These are phyloP conservation scores for Choloepus hoffmanni DNA, from an alignment of 2,113 vertebrate genomes.

Conservation along the genomic window DNA sequence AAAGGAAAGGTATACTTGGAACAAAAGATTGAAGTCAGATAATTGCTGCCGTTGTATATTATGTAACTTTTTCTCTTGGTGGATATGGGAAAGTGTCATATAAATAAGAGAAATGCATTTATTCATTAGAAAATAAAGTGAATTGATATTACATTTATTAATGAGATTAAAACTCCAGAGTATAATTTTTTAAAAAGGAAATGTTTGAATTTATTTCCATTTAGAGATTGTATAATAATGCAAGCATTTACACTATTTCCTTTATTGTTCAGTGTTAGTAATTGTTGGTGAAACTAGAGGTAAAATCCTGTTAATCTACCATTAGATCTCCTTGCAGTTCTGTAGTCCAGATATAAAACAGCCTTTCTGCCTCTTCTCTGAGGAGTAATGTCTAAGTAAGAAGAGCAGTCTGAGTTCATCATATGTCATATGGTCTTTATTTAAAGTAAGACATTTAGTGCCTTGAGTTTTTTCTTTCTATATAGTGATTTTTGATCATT, in stretches of 20 bases:
- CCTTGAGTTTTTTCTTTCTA: background rate
- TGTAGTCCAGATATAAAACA: background rate
- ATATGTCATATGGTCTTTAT: slow-evolving; percentile 44
- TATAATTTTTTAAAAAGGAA: background rate
- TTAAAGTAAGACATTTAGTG: slow-evolving; percentile 55
- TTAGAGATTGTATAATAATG: slow-evolving; percentile 26
- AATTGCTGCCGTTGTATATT: background rate
- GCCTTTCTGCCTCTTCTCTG: slow-evolving; percentile 43
- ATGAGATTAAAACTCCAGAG: slow-evolving; percentile 22
- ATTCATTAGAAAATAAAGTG: slow-evolving; percentile 50
- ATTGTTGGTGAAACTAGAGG: slow-evolving; percentile 45
- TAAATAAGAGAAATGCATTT: slow-evolving; percentile 21
- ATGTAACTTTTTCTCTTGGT: slow-evolving; percentile 41
- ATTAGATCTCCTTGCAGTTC: background rate
- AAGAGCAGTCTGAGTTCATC: slow-evolving; percentile 40
- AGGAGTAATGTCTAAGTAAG: slow-evolving; percentile 36
- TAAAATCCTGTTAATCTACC: background rate
- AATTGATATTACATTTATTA: slow-evolving; percentile 23
- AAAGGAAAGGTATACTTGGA: slow-evolving; percentile 11
- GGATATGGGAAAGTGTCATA: background rate
- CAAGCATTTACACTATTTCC: slow-evolving; percentile 22
- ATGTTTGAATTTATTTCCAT: slow-evolving; percentile 50
- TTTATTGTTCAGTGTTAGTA: background rate
- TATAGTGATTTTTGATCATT: slow-evolving; percentile 26
- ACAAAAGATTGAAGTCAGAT: background rate